These are phyloP conservation scores for Gymnocephalus cernua DNA, from an alignment of 2,113 vertebrate species.

Conservation along the genomic window DNA sequence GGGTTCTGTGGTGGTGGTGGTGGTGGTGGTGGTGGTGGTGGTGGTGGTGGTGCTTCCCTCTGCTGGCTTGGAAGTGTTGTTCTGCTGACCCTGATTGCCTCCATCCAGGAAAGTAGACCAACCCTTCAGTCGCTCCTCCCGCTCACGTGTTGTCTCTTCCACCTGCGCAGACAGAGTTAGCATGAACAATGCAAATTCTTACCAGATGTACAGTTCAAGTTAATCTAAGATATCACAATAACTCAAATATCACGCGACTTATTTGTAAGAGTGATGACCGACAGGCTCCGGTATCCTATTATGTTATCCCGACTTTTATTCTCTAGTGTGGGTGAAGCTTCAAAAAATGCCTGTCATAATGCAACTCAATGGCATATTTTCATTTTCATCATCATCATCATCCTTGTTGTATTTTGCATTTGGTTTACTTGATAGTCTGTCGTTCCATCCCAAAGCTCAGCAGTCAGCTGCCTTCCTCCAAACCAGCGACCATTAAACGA, in stretches of 20 bases:
- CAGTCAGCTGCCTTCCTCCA: constrained; percentile 92
- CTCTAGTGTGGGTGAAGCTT: not conserved
- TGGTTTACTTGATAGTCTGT: constrained; percentile 93
- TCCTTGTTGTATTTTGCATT: not conserved
- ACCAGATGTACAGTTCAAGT: too few species aligned
- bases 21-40: constrained; percentile 35
- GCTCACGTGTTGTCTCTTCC: constrained; percentile 94
- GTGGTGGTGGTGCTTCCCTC: constrained; percentile 39
- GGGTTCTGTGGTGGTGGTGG: constrained; percentile 58
- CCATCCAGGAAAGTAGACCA: constrained; percentile 90
- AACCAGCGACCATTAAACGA: constrained; percentile 96
- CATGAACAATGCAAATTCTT: not conserved
- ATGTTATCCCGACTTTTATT: not conserved
- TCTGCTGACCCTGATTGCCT: constrained; percentile 57
- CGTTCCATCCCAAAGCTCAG: constrained; percentile 91
- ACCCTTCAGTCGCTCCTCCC: constrained; percentile 94
- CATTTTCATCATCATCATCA: not conserved
- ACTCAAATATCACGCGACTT: not conserved
- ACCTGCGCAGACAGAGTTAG: constrained; percentile 80
- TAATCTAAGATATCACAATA: not conserved
- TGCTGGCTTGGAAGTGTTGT: constrained; percentile 20
- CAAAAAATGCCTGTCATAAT: not conserved
- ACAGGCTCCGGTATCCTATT: not conserved
- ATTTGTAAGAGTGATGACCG: not conserved
- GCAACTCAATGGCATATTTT: not conserved